These are phyloP conservation scores for Rhegmatorhina hoffmannsi DNA, from an alignment of 2,113 vertebrate genomes.

Conservation along the genomic window DNA sequence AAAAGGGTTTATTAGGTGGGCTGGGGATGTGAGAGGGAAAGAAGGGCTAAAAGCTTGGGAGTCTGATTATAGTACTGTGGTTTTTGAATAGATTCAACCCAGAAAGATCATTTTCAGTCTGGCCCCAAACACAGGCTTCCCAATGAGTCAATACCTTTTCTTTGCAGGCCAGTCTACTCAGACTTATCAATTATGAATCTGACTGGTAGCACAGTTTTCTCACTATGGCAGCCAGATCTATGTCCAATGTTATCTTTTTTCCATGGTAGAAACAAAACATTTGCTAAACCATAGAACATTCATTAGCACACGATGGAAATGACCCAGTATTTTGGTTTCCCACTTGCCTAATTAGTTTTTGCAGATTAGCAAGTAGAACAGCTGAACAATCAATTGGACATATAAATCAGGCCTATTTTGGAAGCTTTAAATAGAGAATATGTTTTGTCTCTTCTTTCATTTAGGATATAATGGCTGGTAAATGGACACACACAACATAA, in stretches of 20 bases:
- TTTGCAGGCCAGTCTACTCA: neutral
- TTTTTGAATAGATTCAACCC: neutral
- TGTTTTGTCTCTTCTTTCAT: constrained; percentile 66
- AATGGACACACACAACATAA: constrained; percentile 61
- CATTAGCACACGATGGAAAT: constrained; percentile 61
- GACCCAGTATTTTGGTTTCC: constrained; percentile 70
- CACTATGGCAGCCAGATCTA: neutral
- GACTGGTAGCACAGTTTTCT: neutral
- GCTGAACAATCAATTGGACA: constrained; percentile 67
- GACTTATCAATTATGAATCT: neutral
- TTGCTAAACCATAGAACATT: constrained; percentile 54
- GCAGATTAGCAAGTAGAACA: constrained; percentile 61
- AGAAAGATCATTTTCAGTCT: neutral
- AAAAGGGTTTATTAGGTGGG: neutral
- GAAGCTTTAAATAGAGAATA: constrained; percentile 56
- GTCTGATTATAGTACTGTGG: neutral
- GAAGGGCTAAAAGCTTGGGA: neutral
- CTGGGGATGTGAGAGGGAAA: neutral
- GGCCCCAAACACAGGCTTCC: neutral
- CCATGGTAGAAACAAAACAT: constrained; percentile 51
- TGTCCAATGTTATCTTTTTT: neutral
- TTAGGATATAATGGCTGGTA: constrained; percentile 62
- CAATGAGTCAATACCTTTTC: neutral
- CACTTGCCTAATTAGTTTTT: constrained; percentile 72
- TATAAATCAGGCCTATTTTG: constrained; percentile 70